Percentiles rank a stretch among this genome's conserved stretches.
These are phyloP conservation scores for Portevinia maculata DNA, from an alignment of 2,888 invertebrate genomes.

Conservation along the genomic window DNA sequence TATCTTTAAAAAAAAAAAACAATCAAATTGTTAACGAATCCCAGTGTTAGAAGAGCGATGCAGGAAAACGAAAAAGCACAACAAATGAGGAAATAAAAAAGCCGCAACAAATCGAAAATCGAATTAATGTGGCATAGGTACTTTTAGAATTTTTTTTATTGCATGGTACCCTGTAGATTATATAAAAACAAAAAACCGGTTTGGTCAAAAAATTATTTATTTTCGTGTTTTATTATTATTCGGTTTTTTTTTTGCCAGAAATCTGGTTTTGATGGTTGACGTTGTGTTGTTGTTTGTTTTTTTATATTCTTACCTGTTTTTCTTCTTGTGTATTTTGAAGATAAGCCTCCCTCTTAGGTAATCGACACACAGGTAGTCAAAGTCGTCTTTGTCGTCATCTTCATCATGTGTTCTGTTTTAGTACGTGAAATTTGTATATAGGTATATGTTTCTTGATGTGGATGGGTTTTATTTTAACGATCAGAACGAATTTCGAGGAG, in stretches of 20 bases:
- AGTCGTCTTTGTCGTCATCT: constrained; percentile 25
- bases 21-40: constrained; percentile 17
- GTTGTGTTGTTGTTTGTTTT: constrained; percentile 57
- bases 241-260: constrained; percentile 38
- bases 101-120: constrained; percentile 26
- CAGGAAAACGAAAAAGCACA: constrained; percentile 15
- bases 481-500: constrained; percentile 39
- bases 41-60: not conserved
- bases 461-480: constrained; percentile 13
- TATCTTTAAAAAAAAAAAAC: constrained; percentile 8
- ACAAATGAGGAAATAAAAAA: constrained; percentile 26
- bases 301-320: constrained; percentile 45
- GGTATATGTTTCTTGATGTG: constrained; percentile 27
- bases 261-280: constrained; percentile 60
- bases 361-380: constrained; percentile 59
- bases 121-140: constrained; percentile 64
- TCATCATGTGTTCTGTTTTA: not conserved
- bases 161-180: constrained; percentile 48
- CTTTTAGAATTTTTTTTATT: constrained; percentile 58
- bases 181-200: constrained; percentile 64
- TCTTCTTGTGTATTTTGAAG: constrained; percentile 42
- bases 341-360: constrained; percentile 69
- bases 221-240: constrained; percentile 19
- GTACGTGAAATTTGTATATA: not conserved
- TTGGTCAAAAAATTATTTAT: constrained; percentile 25